Conservation (phyloP, 2,888 invertebrate genomes). For the Diplazon laetatorius region DNA sequence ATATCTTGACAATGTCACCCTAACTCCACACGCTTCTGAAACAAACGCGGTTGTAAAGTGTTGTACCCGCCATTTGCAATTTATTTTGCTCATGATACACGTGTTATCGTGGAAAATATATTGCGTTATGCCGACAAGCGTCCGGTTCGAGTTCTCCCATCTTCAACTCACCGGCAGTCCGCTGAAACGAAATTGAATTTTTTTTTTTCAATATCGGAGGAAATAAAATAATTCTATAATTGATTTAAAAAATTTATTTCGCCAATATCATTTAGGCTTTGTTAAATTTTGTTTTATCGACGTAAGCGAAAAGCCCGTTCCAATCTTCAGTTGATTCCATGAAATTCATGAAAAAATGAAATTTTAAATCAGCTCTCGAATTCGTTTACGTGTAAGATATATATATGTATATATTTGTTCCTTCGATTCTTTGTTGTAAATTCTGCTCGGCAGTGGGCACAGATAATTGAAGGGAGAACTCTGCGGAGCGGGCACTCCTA, state of each 20-base stretch:
- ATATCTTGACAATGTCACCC: slow-evolving; percentile 2
- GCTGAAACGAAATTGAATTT: neutral
- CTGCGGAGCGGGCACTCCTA: slow-evolving; percentile 15
- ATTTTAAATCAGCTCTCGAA: too few relatives aligned
- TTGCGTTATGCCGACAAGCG: slow-evolving; percentile 19
- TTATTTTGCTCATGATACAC: slow-evolving; percentile 10
- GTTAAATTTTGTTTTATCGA: too few relatives aligned
- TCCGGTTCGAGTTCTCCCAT: slow-evolving; percentile 16
- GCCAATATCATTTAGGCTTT: too few relatives aligned
- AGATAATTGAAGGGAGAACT: neutral
- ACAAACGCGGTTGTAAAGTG: neutral
- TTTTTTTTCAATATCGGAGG: too few relatives aligned
- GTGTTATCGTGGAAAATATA: slow-evolving; percentile 34
- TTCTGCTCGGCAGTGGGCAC: neutral
- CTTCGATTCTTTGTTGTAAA: too few relatives aligned
- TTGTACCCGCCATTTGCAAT: neutral
- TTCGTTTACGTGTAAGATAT: too few relatives aligned
- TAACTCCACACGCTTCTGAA: slow-evolving; percentile 3
- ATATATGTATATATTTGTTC: too few relatives aligned
- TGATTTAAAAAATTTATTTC: too few relatives aligned
- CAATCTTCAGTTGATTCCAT: too few relatives aligned
- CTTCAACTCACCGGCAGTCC: neutral
- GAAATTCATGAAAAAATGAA: too few relatives aligned
- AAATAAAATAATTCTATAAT: too few relatives aligned
- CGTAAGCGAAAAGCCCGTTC: too few relatives aligned